phyloP scores from a whole-genome alignment of 2,888 invertebrate species.

The Caenorhabditis sinica region DNA sequence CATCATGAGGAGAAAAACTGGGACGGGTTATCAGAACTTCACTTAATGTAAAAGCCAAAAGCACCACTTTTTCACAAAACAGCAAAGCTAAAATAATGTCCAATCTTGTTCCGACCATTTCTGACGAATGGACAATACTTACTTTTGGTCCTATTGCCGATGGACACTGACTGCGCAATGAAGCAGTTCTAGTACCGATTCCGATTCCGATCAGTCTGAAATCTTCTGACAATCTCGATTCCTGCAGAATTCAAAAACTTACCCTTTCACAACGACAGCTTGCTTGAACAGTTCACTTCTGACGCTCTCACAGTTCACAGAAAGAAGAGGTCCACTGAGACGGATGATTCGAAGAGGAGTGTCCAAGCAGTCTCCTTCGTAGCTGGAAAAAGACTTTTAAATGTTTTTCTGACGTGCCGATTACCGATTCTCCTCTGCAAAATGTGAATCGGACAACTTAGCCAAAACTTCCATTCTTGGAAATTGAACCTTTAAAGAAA shows the following conservation, averaged over 20 bases:
- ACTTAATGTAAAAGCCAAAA: too few species aligned
- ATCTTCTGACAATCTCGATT: background rate
- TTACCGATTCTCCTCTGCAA: conserved; percentile 59
- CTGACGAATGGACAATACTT: conserved; percentile 45
- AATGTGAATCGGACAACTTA: conserved; percentile 55
- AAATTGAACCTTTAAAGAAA: conserved; percentile 66
- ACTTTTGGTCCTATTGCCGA: conserved; percentile 65
- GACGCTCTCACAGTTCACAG: conserved; percentile 66
- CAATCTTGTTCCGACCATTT: background rate
- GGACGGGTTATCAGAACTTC: too few species aligned
- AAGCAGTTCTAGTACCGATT: conserved; percentile 73
- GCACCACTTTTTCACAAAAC: background rate
- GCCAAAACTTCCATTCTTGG: conserved; percentile 57
- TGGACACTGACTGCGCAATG: conserved; percentile 70
- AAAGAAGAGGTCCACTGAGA: conserved; percentile 66
- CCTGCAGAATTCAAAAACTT: background rate
- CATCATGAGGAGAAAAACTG: background rate
- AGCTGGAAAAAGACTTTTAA: conserved; percentile 33
- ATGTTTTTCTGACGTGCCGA: background rate
- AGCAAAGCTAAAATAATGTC: background rate
- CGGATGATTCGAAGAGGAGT: conserved; percentile 71
- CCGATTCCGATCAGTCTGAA: conserved; percentile 73
- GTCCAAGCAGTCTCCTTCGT: conserved; percentile 72
- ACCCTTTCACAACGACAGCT: conserved; percentile 72
- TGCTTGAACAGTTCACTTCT: conserved; percentile 66